Conservation (phyloP, 2,113 vertebrate genomes). For the Campylorhamphus procurvoides region DNA sequence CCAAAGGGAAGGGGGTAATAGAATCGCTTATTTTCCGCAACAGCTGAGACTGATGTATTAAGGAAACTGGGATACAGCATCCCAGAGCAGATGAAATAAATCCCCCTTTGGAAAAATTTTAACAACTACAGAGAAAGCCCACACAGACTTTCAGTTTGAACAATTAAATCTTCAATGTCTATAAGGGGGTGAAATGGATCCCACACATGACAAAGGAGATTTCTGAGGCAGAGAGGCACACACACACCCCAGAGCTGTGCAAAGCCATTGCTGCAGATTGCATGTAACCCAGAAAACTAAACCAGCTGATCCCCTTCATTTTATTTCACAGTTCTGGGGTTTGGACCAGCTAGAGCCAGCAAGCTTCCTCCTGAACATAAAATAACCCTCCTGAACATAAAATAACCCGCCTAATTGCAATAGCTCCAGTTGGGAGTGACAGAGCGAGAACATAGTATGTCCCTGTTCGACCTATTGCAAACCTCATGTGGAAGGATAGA, state of each 20-base stretch:
- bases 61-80: neutral
- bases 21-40: neutral
- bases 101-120: neutral
- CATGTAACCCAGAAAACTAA: neutral
- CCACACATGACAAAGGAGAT: neutral
- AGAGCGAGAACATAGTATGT: neutral
- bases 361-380: neutral
- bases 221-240: neutral
- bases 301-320: neutral
- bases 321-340: neutral
- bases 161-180: neutral
- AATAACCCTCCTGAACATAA: neutral
- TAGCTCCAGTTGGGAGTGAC: neutral
- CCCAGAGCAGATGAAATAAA: neutral
- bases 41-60: neutral
- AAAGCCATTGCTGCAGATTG: neutral
- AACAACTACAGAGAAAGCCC: neutral
- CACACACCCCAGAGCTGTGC: neutral
- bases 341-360: neutral
- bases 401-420: neutral
- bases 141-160: neutral
- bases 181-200: constrained; percentile 6
- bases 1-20: neutral
- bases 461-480: neutral
- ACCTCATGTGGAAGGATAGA: neutral